Conservation (phyloP, 1,140 invertebrate genomes). For the Drosophila suzukii region DNA sequence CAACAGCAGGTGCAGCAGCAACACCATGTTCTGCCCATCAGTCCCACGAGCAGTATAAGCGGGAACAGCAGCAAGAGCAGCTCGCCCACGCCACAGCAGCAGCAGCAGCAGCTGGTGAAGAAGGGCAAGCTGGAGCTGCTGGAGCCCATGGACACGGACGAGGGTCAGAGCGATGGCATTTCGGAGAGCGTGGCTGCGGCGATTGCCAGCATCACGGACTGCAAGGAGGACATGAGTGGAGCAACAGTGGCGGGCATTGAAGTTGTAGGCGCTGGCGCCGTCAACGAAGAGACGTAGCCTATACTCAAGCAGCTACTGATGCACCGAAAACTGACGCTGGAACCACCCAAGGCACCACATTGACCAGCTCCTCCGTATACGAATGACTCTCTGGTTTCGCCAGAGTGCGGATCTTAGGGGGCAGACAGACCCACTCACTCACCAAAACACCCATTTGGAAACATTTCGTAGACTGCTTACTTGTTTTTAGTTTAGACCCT, state of each 20-base stretch:
- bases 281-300: slow-evolving; percentile 84
- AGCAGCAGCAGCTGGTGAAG: slow-evolving; percentile 32
- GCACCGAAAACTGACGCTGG: slow-evolving; percentile 73
- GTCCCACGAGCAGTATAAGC: slow-evolving; percentile 75
- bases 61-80: slow-evolving; percentile 72
- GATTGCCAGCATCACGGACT: slow-evolving; percentile 49
- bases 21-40: slow-evolving; percentile 74
- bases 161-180: slow-evolving; percentile 42
- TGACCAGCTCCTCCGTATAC: slow-evolving; percentile 44
- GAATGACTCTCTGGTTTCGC: slow-evolving; percentile 48
- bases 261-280: slow-evolving; percentile 67
- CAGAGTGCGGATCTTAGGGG: slow-evolving; percentile 17
- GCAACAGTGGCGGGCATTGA: slow-evolving; percentile 63
- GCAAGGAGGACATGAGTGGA: slow-evolving; percentile 52
- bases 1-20: slow-evolving; percentile 46
- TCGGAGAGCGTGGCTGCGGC: slow-evolving; percentile 51
- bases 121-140: slow-evolving; percentile 55
- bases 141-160: slow-evolving; percentile 73
- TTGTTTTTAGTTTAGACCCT: slow-evolving; percentile 41
- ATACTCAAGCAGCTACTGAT: slow-evolving; percentile 84
- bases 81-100: slow-evolving; percentile 63
- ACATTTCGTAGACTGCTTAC: slow-evolving; percentile 73
- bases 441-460: slow-evolving; percentile 70
- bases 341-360: slow-evolving; percentile 34
- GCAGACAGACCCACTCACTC: slow-evolving; percentile 41